Conservation (phyloP, 2,797 vertebrate genomes). For the Cephalopachus bancanus region DNA sequence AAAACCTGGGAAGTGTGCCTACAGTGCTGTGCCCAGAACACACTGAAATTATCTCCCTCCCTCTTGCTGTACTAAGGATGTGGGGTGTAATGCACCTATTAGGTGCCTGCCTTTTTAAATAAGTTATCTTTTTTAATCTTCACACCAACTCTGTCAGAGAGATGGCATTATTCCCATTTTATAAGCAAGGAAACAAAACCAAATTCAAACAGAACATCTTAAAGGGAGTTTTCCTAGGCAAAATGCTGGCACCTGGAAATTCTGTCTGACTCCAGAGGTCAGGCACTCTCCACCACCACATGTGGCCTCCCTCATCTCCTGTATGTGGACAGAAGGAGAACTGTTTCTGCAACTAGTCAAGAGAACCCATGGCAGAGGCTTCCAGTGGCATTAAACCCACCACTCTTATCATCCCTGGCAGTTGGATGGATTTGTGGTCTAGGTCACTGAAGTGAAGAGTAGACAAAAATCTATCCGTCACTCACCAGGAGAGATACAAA, state of each 20-base stretch:
- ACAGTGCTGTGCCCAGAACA: background rate
- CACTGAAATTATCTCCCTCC: background rate
- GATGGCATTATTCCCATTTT: background rate
- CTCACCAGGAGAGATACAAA: conserved; percentile 80
- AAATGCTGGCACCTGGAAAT: background rate
- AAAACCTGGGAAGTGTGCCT: background rate
- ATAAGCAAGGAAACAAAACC: conserved; percentile 33
- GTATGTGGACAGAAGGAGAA: background rate
- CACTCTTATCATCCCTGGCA: conserved; percentile 21
- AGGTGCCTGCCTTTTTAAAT: background rate
- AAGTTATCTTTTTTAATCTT: conserved; percentile 34
- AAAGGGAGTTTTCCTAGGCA: background rate
- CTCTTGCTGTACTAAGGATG: background rate
- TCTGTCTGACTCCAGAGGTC: background rate
- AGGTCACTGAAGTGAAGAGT: conserved; percentile 72
- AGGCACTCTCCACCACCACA: background rate
- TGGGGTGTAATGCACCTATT: background rate
- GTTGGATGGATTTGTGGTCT: conserved; percentile 69
- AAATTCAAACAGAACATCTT: conserved; percentile 40
- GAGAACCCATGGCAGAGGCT: conserved; percentile 20
- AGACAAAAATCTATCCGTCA: conserved; percentile 80
- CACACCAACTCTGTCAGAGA: background rate
- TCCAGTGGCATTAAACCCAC: background rate
- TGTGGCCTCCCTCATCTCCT: background rate
- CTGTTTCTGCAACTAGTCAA: background rate